Evolutionary conservation across 2,797 vertebrate species (phyloP), one percentile per base, ranked within the genome.

Genomic region (Scolopax bukidnonensis): DNA sequence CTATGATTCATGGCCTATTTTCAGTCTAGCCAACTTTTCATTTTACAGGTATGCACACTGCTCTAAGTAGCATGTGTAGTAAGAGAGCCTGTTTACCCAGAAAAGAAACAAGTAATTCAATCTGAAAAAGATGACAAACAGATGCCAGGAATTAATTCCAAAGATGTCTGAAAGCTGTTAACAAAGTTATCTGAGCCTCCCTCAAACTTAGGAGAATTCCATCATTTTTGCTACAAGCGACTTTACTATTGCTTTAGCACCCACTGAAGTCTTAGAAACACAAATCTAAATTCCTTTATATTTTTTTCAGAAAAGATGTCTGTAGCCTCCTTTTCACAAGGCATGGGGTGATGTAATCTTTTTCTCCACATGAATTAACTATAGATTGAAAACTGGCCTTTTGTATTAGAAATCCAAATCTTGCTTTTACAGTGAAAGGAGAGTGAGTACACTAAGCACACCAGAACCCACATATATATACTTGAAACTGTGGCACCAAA

Each of bases 91-190:
- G 30, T 87, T 93, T 80, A 93, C 33, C 13, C 43, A 67, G 56
- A 69, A 93, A 87, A 91, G 2, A n/a, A 90, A 59, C 18, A 87
- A 91, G 27, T 79, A 73, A 80, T 87, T 95, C 91, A 73, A 83
- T 85, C 63, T 70, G 75, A 76, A 80, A 85, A 94, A 77, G 38
- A 74, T 36, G 24, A 83, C 45, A 73, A 93, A 75, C 45, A 89
- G 71, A 83, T 94, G 43, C 68, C 57, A 83, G 19, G 2, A 21
- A 70, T 77, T 89, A 80, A 85, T 93, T 96, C 60, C 64, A 83
- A 85, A 73, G 33, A 79, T 3, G 1, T 50, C 54, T 76, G 63
- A 89, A 93, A 87, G 50, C 54, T 7, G 16, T 43, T 84, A 88
- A 63, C 27, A 64, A n/a, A 9, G 2, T 71, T 75, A 76, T n/a